phyloP scores from a whole-genome alignment of 2,113 vertebrate genomes.

The Aplodontia rufa region DNA sequence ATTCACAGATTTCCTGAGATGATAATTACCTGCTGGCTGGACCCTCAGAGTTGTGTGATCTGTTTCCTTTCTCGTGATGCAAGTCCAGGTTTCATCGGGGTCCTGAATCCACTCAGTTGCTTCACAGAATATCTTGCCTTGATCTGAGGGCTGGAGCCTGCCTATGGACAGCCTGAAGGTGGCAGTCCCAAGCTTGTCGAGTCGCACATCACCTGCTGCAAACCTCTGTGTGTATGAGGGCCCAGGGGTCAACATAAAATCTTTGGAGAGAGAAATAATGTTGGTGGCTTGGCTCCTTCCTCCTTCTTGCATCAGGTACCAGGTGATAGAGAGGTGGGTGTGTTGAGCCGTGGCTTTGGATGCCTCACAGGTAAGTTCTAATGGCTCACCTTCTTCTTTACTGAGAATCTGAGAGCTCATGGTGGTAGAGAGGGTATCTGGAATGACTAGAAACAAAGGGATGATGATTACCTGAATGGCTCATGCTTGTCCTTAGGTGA shows the following conservation, averaged over 20 bases:
- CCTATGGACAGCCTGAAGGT: slow-evolving; percentile 85
- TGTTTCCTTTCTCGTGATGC: slow-evolving; percentile 84
- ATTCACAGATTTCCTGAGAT: neutral
- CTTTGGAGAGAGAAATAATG: slow-evolving; percentile 89
- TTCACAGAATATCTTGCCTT: slow-evolving; percentile 89
- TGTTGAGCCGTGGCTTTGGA: slow-evolving; percentile 91
- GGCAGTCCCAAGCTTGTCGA: slow-evolving; percentile 87
- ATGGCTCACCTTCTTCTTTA: slow-evolving; percentile 81
- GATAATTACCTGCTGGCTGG: slow-evolving; percentile 74
- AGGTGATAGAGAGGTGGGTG: slow-evolving; percentile 92
- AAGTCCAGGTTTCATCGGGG: slow-evolving; percentile 89
- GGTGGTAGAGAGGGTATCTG: slow-evolving; percentile 87
- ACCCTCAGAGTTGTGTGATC: slow-evolving; percentile 54
- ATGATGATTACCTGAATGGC: neutral
- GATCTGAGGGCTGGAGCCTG: slow-evolving; percentile 83
- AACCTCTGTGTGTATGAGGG: slow-evolving; percentile 85
- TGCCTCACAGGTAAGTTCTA: slow-evolving; percentile 89
- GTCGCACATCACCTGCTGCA: slow-evolving; percentile 76
- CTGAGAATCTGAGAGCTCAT: slow-evolving; percentile 77
- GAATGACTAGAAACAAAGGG: slow-evolving; percentile 86
- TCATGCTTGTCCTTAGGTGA: neutral
- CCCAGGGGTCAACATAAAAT: slow-evolving; percentile 89
- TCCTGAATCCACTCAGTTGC: slow-evolving; percentile 94
- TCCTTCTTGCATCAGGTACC: slow-evolving; percentile 82
- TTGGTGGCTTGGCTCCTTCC: neutral